Evolutionary conservation across 2,888 invertebrate genomes (phyloP), one percentile per base, ranked within the genome.

Genomic region (Macropis europaea): DNA sequence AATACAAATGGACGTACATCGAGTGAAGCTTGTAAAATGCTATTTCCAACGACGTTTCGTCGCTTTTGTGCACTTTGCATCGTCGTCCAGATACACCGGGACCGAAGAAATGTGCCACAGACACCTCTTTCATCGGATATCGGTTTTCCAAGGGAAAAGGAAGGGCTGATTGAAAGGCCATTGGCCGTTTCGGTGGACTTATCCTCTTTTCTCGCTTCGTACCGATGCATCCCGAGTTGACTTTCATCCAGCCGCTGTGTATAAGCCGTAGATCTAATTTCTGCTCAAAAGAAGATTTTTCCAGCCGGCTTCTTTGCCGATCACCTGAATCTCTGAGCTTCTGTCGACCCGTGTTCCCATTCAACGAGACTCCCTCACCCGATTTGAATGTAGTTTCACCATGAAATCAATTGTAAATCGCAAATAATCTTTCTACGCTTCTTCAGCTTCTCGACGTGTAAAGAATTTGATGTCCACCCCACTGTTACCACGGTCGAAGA

Each of bases 51-150:
- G 54, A 43, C 52, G 22, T 43, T 56, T 42, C 63, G 57, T 54
- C 63, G 57, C 59, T 68, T 62, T 54, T 54, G 63, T 56, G 68
- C 67, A 68, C 71, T 68, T 61, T 75, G 57, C 61, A 60, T 73
- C 54, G 45, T 43, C 56, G 56, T 30, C 61, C 53, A 60, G 64
- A 52, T 45, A 60, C 53, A 48, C 22, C 9, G 40, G 6, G 15
- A 53, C 19, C 50, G 61, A 69, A 66, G 79, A 79, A 73, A 76
- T 62, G 66, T 53, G 42, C 48, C 71, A 54, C 63, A 57, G 67
- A 77, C 71, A 66, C 63, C 70, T 83, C 82, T 76, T 78, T 71
- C 79, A 68, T 11, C 52, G 63, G 77, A 76, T 82, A 84, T 82
- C 81, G 82, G 73, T 56, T 82, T 84, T 72, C 71, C 74, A 77